Evolutionary conservation across 2,113 vertebrate genomes (phyloP).

Genomic region (Protomyctophum bolini): DNA sequence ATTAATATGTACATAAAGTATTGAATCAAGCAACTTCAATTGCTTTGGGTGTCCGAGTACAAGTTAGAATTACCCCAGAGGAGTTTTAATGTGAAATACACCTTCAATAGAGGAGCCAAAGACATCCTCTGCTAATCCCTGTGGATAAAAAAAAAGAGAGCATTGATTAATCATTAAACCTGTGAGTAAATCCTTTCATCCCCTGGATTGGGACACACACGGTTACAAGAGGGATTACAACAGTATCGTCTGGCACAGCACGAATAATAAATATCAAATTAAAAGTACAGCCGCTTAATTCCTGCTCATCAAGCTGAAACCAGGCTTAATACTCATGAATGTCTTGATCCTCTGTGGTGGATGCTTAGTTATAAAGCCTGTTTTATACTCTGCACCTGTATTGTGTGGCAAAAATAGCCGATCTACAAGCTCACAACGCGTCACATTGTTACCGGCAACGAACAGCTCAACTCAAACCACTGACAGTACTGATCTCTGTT

Average conservation of each 20-base stretch:
- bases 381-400: not conserved
- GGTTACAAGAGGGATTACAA: constrained; percentile 49
- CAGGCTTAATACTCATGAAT: constrained; percentile 3
- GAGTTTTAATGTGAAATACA: constrained; percentile 13
- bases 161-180: constrained; percentile 58
- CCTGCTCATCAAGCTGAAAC: constrained; percentile 23
- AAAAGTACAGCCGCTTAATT: constrained; percentile 38
- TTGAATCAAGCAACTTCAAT: too few species aligned
- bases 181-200: constrained; percentile 51
- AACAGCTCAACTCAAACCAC: too few species aligned
- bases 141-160: constrained; percentile 19
- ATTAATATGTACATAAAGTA: too few species aligned
- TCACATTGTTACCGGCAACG: too few species aligned
- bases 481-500: too few species aligned
- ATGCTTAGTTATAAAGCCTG: not conserved
- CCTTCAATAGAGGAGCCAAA: constrained; percentile 30
- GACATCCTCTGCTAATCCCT: constrained; percentile 42
- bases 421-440: too few species aligned
- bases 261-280: constrained; percentile 60
- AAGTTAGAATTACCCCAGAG: not conserved
- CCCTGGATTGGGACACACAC: constrained; percentile 29
- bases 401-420: too few species aligned
- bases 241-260: constrained; percentile 19
- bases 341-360: constrained; percentile 8
- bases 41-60: too few species aligned